Evolutionary conservation across 1,140 invertebrate genomes (phyloP).

Genomic region (Brachionus sp.): DNA sequence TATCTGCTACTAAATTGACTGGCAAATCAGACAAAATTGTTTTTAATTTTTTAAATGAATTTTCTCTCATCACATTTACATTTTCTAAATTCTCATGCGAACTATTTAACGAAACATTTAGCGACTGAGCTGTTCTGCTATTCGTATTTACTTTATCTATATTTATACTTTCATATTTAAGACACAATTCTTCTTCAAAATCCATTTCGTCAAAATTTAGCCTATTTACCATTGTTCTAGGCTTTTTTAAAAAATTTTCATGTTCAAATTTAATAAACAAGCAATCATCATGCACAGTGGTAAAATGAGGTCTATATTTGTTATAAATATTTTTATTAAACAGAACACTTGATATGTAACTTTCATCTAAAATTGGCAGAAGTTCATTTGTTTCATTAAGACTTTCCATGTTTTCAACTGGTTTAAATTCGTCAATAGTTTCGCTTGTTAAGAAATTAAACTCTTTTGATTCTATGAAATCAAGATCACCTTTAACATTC

Average conservation of each 20-base stretch:
- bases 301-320: slow-evolving; percentile 36
- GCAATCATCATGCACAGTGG: not conserved
- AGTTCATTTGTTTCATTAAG: not conserved
- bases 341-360: not conserved
- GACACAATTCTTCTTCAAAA: slow-evolving; percentile 29
- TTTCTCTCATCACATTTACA: not conserved
- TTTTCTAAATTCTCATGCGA: not conserved
- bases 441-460: slow-evolving; percentile 37
- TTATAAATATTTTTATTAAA: slow-evolving; percentile 37
- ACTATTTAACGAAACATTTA: not conserved
- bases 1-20: not conserved
- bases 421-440: slow-evolving; percentile 9
- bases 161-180: slow-evolving; percentile 36
- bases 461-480: not conserved
- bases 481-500: slow-evolving; percentile 37
- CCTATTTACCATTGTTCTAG: not conserved
- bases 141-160: slow-evolving; percentile 27
- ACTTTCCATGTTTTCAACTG: not conserved
- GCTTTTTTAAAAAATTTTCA: not conserved
- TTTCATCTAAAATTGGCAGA: not conserved
- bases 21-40: slow-evolving; percentile 22
- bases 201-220: slow-evolving; percentile 27
- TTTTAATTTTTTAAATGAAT: slow-evolving; percentile 21
- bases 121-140: not conserved
- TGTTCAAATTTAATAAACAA: slow-evolving; percentile 14